Evolutionary conservation across 2,888 invertebrate genomes (phyloP).

Genomic region (Quadriops clusia): DNA sequence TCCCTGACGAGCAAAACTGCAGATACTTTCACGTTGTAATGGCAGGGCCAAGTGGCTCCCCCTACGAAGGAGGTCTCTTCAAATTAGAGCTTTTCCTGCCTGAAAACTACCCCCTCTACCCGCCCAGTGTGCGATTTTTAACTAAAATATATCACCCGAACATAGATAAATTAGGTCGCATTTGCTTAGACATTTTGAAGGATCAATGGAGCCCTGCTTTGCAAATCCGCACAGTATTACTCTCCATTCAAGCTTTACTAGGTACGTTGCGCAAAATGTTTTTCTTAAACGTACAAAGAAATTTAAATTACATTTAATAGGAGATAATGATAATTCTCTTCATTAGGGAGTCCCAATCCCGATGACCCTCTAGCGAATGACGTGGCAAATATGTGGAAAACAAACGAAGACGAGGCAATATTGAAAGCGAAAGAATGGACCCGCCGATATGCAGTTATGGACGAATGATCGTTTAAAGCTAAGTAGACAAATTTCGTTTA

Average conservation of each 20-base stretch:
- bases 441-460: conserved; percentile 61
- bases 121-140: conserved; percentile 98
- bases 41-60: conserved; percentile 86
- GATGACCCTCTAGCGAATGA: conserved; percentile 97
- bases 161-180: conserved; percentile 97
- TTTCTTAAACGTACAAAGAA: conserved; percentile 1
- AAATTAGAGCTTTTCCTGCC: conserved; percentile 97
- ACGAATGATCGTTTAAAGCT: conserved; percentile 22
- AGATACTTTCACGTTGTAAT: conserved; percentile 97
- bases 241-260: conserved; percentile 95
- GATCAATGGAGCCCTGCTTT: conserved; percentile 98
- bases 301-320: conserved; percentile 1
- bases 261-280: conserved; percentile 49
- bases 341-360: conserved; percentile 78
- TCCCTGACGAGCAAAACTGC: conserved; percentile 91
- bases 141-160: conserved; percentile 99
- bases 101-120: conserved; percentile 99
- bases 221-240: conserved; percentile 95
- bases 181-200: conserved; percentile 98
- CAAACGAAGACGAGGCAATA: conserved; percentile 93
- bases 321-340: too few relatives aligned
- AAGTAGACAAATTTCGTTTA: too few relatives aligned
- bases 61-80: conserved; percentile 96
- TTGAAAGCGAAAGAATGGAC: conserved; percentile 91
- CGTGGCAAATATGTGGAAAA: conserved; percentile 98